Conservation (phyloP, 2,797 vertebrate genomes). For the Arctocebus calabarensis region DNA sequence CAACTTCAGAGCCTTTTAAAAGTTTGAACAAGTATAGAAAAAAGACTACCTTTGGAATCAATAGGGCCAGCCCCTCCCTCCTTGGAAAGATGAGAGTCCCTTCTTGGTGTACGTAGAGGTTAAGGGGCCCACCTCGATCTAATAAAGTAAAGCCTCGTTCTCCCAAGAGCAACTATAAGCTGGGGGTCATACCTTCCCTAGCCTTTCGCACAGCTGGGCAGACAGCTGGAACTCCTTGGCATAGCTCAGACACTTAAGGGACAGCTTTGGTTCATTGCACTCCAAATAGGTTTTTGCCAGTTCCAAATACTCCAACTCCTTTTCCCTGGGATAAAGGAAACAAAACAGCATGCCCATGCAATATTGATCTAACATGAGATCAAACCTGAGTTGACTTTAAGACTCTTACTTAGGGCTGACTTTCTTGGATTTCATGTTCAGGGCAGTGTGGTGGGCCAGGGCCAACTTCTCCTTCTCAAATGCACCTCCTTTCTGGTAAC, state of each 20-base stretch:
- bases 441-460: slow-evolving; percentile 88
- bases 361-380: not conserved
- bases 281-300: slow-evolving; percentile 91
- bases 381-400: not conserved
- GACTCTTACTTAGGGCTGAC: slow-evolving; percentile 86
- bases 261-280: slow-evolving; percentile 88
- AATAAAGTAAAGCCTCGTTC: not conserved
- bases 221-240: slow-evolving; percentile 90
- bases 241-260: slow-evolving; percentile 89
- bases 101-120: not conserved
- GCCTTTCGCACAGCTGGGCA: slow-evolving; percentile 88
- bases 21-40: not conserved
- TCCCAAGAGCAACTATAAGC: fast-evolving
- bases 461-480: slow-evolving; percentile 89
- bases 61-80: not conserved
- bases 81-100: not conserved
- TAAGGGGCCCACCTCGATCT: not conserved
- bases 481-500: slow-evolving; percentile 91
- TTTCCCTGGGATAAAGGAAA: slow-evolving; percentile 84
- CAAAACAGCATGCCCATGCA: not conserved
- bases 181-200: slow-evolving; percentile 87
- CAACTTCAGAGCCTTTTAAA: not conserved
- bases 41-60: not conserved
- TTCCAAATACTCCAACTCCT: slow-evolving; percentile 88
- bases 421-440: slow-evolving; percentile 89